phyloP scores from a whole-genome alignment of 1,140 invertebrate genomes.

The Bombus pascuorum region DNA sequence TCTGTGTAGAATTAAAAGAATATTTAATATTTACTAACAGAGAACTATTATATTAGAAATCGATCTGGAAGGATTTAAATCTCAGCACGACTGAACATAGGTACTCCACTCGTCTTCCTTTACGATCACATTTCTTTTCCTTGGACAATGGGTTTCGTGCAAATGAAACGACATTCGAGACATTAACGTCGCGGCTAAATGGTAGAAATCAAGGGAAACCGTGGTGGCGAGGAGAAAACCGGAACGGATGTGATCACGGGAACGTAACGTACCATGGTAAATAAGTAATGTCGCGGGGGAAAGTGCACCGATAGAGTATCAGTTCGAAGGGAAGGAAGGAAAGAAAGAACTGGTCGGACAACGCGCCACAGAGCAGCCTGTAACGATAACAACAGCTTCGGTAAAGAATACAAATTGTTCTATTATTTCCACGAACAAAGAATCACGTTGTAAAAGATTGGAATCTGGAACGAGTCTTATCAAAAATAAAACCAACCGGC shows the following conservation, averaged over 20 bases:
- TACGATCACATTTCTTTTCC: not conserved
- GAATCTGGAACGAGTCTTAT: conserved; percentile 44
- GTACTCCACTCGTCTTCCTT: not conserved
- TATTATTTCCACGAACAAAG: conserved; percentile 41
- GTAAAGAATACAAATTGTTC: conserved; percentile 48
- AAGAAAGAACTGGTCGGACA: conserved; percentile 1
- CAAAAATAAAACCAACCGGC: conserved; percentile 25
- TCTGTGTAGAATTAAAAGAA: too few relatives aligned
- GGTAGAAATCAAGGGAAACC: conserved; percentile 7
- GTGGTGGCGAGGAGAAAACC: not conserved
- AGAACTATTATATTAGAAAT: not conserved
- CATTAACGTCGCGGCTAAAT: not conserved
- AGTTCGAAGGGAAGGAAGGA: not conserved
- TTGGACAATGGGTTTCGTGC: not conserved
- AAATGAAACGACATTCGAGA: not conserved
- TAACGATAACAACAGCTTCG: conserved; percentile 12
- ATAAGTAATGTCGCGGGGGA: conserved; percentile 17
- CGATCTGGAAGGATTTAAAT: not conserved
- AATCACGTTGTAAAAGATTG: not conserved
- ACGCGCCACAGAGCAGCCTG: not conserved
- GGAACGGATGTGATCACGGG: conserved; percentile 1
- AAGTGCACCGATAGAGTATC: conserved; percentile 12
- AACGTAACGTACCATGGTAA: conserved; percentile 24
- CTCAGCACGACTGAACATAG: not conserved
- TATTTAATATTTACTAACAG: not conserved